Percentiles rank a stretch among this genome's conserved stretches.
Conservation (phyloP, 2,888 invertebrate genomes). For the Alcis repandata region DNA sequence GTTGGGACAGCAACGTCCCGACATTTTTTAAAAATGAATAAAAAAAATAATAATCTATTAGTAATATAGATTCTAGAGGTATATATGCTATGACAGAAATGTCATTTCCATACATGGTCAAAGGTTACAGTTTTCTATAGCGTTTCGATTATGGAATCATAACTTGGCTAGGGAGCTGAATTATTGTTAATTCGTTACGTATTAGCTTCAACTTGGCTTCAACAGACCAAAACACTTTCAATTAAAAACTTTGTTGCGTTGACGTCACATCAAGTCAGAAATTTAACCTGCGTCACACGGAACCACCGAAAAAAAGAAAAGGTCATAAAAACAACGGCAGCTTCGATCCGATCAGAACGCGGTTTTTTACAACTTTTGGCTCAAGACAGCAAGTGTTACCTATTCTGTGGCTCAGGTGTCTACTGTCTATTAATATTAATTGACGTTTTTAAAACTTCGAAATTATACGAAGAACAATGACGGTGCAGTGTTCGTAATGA, state of each 20-base stretch:
- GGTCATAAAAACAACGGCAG: constrained; percentile 49
- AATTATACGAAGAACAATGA: constrained; percentile 72
- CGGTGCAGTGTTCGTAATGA: constrained; percentile 63
- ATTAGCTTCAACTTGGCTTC: no score
- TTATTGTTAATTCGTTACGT: no score
- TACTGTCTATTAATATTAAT: constrained; percentile 79
- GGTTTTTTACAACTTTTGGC: constrained; percentile 61
- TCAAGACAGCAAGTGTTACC: constrained; percentile 35
- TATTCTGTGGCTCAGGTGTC: constrained; percentile 58
- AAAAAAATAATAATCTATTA: no score
- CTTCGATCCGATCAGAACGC: constrained; percentile 35
- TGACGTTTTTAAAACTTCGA: constrained; percentile 69
- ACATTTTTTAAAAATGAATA: no score
- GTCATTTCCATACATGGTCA: no score
- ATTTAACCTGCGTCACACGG: constrained; percentile 41
- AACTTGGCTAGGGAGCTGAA: no score
- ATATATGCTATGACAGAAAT: no score
- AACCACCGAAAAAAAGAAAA: constrained; percentile 49
- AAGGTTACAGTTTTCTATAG: no score
- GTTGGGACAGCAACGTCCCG: no score
- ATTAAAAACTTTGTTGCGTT: neutral
- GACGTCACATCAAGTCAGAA: neutral
- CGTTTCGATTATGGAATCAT: no score
- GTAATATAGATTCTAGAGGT: no score
- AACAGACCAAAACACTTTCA: no score